These are phyloP conservation scores for Odontomyia ornata DNA, from an alignment of 2,888 invertebrate species.

Conservation along the genomic window DNA sequence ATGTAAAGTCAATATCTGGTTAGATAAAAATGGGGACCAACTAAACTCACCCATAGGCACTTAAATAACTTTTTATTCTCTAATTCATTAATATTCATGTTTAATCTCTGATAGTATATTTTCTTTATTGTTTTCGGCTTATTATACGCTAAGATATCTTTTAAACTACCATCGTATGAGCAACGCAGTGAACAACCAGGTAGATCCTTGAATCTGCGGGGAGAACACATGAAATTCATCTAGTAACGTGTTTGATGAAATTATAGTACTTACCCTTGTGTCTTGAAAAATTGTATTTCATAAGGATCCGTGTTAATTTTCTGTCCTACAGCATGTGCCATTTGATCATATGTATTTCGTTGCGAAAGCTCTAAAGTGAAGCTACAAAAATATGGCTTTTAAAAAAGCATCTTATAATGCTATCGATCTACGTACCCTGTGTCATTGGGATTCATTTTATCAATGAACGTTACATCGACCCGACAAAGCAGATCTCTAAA, in stretches of 20 bases:
- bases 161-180: constrained; percentile 90
- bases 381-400: constrained; percentile 55
- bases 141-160: constrained; percentile 86
- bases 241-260: background rate
- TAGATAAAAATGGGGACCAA: background rate
- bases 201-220: constrained; percentile 85
- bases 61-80: constrained; percentile 97
- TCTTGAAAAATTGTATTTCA: constrained; percentile 95
- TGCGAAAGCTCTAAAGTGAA: constrained; percentile 93
- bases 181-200: constrained; percentile 87
- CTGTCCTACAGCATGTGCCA: constrained; percentile 91
- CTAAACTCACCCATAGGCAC: constrained; percentile 73
- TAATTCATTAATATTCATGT: constrained; percentile 95
- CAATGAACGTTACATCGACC: constrained; percentile 95
- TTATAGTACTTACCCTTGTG: constrained; percentile 71
- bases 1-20: background rate
- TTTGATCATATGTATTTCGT: constrained; percentile 93
- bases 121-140: constrained; percentile 93
- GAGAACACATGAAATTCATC: constrained; percentile 56
- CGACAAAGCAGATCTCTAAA: constrained; percentile 88
- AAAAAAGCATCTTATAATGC: background rate
- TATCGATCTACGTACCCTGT: constrained; percentile 73
- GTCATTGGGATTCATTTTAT: constrained; percentile 93
- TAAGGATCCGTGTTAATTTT: constrained; percentile 92
- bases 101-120: constrained; percentile 95